These are phyloP conservation scores for Andrena bucephala DNA, from an alignment of 2,888 invertebrate species.

Conservation along the genomic window DNA sequence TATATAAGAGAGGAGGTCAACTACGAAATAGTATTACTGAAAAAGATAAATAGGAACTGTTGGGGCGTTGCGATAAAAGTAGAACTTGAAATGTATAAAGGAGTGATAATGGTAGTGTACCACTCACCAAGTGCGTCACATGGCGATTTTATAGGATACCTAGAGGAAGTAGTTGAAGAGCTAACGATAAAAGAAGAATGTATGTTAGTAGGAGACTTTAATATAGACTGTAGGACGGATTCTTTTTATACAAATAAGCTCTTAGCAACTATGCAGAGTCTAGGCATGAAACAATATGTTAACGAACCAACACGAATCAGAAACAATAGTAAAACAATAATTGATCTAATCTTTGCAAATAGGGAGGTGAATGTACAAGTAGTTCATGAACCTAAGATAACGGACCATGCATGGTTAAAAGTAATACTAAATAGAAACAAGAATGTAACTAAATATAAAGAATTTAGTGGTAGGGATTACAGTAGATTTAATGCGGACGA, in stretches of 20 bases:
- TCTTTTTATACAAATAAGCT: background rate
- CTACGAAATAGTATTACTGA: background rate
- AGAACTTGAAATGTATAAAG: background rate
- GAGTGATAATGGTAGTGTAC: background rate
- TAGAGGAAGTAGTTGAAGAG: background rate
- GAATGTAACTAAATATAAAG: background rate
- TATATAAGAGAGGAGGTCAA: background rate
- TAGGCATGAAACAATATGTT: slow-evolving; percentile 1
- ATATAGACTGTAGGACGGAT: background rate
- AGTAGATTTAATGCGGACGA: background rate
- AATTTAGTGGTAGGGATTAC: background rate
- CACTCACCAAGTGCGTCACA: slow-evolving; percentile 2
- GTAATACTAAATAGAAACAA: background rate
- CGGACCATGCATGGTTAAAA: background rate
- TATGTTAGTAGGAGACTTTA: background rate
- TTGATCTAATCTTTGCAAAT: background rate
- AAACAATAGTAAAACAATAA: background rate
- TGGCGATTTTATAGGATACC: background rate
- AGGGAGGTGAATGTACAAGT: background rate
- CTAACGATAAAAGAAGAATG: background rate
- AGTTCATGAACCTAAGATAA: background rate
- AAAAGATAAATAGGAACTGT: background rate
- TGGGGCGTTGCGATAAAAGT: background rate
- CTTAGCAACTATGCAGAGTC: background rate
- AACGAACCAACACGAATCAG: background rate